Conservation (phyloP, 2,888 invertebrate genomes). For the Agelastica alni region DNA sequence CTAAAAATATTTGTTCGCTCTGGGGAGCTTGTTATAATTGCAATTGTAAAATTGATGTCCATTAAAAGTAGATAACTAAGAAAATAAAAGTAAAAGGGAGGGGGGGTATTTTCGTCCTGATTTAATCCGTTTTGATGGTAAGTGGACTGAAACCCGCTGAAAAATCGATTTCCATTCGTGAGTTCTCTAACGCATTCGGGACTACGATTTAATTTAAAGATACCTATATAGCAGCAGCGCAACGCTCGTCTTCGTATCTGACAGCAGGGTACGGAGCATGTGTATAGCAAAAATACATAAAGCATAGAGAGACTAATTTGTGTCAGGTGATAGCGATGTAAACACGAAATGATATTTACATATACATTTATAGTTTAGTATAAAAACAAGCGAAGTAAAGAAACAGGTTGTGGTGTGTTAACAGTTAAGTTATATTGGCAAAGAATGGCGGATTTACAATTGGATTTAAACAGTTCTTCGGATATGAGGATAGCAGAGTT, state of each 20-base stretch:
- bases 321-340: conserved; percentile 12
- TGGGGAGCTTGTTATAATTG: too few species aligned
- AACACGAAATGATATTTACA: conserved; percentile 6
- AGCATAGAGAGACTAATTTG: conserved; percentile 3
- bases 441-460: conserved; percentile 48
- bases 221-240: neutral
- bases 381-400: neutral
- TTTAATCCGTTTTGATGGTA: neutral
- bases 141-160: neutral
- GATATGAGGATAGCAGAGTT: conserved; percentile 52
- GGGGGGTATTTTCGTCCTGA: too few species aligned
- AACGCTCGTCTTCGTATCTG: neutral
- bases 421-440: neutral
- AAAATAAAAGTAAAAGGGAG: too few species aligned
- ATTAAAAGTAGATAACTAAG: too few species aligned
- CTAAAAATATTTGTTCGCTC: too few species aligned
- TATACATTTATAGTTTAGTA: neutral
- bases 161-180: neutral
- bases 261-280: conserved; percentile 3
- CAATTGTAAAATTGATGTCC: too few species aligned
- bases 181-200: neutral
- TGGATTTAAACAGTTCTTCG: conserved; percentile 49
- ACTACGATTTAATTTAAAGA: neutral
- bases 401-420: neutral
- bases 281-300: neutral